Evolutionary conservation across 2,113 vertebrate species (phyloP).

Genomic region (Scatophagus argus): DNA sequence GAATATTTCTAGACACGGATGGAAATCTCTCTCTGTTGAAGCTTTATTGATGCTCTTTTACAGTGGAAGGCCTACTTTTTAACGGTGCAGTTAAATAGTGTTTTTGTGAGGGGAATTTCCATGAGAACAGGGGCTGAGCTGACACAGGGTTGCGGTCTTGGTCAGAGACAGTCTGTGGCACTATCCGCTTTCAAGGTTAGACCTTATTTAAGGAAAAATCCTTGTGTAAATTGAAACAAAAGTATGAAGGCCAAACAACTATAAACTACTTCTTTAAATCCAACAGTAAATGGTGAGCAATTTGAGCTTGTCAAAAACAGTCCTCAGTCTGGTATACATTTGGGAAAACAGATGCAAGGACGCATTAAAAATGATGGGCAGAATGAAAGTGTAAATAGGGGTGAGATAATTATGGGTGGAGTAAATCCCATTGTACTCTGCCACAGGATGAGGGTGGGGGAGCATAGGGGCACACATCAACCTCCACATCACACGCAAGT

Average conservation of each 20-base stretch:
- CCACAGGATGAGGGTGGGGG: slow-evolving; percentile 36
- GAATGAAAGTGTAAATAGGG: slow-evolving; percentile 65
- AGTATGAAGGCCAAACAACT: slow-evolving; percentile 21
- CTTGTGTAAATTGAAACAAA: slow-evolving; percentile 47
- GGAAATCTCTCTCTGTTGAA: slow-evolving; percentile 26
- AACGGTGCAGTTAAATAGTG: slow-evolving; percentile 58
- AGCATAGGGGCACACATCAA: slow-evolving; percentile 6
- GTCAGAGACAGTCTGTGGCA: slow-evolving; percentile 53
- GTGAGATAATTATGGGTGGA: slow-evolving; percentile 71
- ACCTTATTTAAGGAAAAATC: slow-evolving; percentile 3
- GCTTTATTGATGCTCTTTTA: slow-evolving; percentile 61
- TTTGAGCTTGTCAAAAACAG: slow-evolving; percentile 41
- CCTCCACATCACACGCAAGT: not conserved
- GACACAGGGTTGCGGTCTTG: slow-evolving; percentile 63
- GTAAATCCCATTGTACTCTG: slow-evolving; percentile 64
- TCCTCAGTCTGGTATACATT: slow-evolving; percentile 43
- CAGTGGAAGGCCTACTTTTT: slow-evolving; percentile 49
- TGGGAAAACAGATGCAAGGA: slow-evolving; percentile 45
- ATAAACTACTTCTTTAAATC: slow-evolving; percentile 29
- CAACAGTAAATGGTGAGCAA: slow-evolving; percentile 22
- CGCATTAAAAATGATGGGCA: slow-evolving; percentile 61
- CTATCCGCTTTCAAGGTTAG: slow-evolving; percentile 31
- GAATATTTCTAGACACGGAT: slow-evolving; percentile 24
- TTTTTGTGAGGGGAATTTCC: slow-evolving; percentile 75
- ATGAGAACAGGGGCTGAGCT: slow-evolving; percentile 61